phyloP scores from a whole-genome alignment of 2,888 invertebrate species.

The Pyrrhia umbra region DNA sequence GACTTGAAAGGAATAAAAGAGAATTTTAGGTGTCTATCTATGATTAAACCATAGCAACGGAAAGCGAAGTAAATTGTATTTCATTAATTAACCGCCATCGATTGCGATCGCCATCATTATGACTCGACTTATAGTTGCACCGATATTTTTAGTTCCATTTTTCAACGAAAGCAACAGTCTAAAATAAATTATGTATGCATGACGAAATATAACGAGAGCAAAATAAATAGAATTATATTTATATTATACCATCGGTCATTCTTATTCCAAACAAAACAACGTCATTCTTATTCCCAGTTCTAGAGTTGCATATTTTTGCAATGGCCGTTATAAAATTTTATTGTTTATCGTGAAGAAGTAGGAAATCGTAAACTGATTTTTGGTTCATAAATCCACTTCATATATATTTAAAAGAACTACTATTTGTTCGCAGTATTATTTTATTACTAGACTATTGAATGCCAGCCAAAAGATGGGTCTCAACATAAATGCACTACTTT shows the following conservation, averaged over 20 bases:
- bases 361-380: constrained; percentile 50
- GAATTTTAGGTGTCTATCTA: too few relatives aligned
- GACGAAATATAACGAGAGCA: too few relatives aligned
- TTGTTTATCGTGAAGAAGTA: constrained; percentile 45
- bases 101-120: too few relatives aligned
- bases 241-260: neutral
- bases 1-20: too few relatives aligned
- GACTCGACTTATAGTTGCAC: too few relatives aligned
- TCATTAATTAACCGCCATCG: too few relatives aligned
- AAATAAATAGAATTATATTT: neutral
- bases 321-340: constrained; percentile 10
- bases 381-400: constrained; percentile 31
- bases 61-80: too few relatives aligned
- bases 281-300: constrained; percentile 19
- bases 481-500: too few relatives aligned
- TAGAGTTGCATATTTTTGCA: constrained; percentile 15
- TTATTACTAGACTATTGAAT: neutral
- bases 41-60: too few relatives aligned
- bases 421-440: constrained; percentile 16
- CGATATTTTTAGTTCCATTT: neutral
- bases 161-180: too few relatives aligned
- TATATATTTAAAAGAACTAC: constrained; percentile 48
- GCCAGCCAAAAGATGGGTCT: neutral
- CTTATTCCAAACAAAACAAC: constrained; percentile 1
- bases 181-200: neutral